Base-by-base conservation (phyloP, 1,140 invertebrate genomes). In the Drosophila fuyamai region DNA sequence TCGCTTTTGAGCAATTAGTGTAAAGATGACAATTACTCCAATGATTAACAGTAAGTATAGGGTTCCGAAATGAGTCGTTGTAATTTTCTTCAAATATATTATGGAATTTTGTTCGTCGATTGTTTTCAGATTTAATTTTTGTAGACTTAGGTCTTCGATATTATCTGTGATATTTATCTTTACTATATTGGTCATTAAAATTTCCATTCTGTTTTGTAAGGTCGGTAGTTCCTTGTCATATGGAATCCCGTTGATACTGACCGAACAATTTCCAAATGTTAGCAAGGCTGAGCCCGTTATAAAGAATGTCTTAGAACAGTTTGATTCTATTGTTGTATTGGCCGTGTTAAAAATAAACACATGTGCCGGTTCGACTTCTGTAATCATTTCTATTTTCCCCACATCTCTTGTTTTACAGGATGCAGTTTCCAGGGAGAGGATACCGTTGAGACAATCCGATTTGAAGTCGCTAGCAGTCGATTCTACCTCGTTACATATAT, bases 391-490 rank as follows among this genome's bases (percentile, higher is more conserved):
- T n/a, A 48, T 48, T 48, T 48, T 48, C 5, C 47, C 23, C 23
- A 48, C 47, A 27, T 48, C 47, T 29, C 29, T 48, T 2, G 23
- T 48, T n/a, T 48, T 48, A 5, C 47, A 48, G 23, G 47, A n/a
- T 48, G 47, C 47, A 0, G 47, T 29, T 48, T 48, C 47, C 47
- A 48, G 47, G 27, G 27, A 48, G 7, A 27, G 27, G 7, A 48
- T 48, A 6, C 18, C 47, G 7, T 4, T 48, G 7, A 48, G 27
- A 29, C 47, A 48, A 0, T 48, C 3, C 23, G 27, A 48, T 2
- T 48, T 48, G 12, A 48, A 48, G 8, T 48, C 46, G 10, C 23
- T 48, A 48, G 18, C 46, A 29, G 12, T 48, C 0, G 46, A 48
- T 8, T 23, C 23, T 10, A 48, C 0, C 12, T 48, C 23, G 5